phyloP scores from a whole-genome alignment of 2,888 invertebrate genomes.

The Drosophila cracens region DNA sequence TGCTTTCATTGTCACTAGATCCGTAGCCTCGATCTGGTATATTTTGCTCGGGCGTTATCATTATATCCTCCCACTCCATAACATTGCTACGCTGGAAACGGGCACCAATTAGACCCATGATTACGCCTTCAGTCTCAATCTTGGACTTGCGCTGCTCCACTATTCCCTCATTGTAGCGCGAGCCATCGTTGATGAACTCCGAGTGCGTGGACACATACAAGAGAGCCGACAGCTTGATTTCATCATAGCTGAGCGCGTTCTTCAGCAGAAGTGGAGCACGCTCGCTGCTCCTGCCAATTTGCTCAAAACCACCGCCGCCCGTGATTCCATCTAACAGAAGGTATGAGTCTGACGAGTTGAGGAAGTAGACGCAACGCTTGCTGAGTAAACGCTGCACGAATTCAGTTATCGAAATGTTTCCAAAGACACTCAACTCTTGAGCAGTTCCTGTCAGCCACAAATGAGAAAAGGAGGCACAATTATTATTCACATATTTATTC shows the following conservation, averaged over 20 bases:
- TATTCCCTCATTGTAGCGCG: slow-evolving; percentile 85
- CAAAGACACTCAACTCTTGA: slow-evolving; percentile 83
- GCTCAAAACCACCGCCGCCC: slow-evolving; percentile 86
- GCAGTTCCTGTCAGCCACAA: slow-evolving; percentile 66
- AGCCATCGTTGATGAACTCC: slow-evolving; percentile 87
- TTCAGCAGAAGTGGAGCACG: slow-evolving; percentile 85
- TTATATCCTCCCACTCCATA: slow-evolving; percentile 86
- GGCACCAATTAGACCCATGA: slow-evolving; percentile 85
- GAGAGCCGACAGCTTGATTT: slow-evolving; percentile 87
- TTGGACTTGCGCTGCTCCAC: slow-evolving; percentile 81
- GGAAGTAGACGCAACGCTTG: slow-evolving; percentile 86
- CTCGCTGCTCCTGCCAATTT: slow-evolving; percentile 85
- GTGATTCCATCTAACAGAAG: slow-evolving; percentile 83
- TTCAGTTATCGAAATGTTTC: slow-evolving; percentile 84
- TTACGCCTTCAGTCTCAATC: slow-evolving; percentile 86
- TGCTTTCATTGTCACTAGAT: background rate
- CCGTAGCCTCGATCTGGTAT: slow-evolving; percentile 85
- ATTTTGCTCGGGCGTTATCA: slow-evolving; percentile 86
- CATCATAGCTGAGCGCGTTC: slow-evolving; percentile 87
- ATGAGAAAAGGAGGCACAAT: background rate
- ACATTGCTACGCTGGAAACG: slow-evolving; percentile 84
- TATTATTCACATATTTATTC: background rate
- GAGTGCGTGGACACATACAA: slow-evolving; percentile 86
- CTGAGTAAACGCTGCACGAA: slow-evolving; percentile 86
- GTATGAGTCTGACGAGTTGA: slow-evolving; percentile 83